Percentiles rank a stretch among this genome's conserved stretches.
These are phyloP conservation scores for Drosophila longiperda DNA, from an alignment of 2,888 invertebrate genomes.

Conservation along the genomic window DNA sequence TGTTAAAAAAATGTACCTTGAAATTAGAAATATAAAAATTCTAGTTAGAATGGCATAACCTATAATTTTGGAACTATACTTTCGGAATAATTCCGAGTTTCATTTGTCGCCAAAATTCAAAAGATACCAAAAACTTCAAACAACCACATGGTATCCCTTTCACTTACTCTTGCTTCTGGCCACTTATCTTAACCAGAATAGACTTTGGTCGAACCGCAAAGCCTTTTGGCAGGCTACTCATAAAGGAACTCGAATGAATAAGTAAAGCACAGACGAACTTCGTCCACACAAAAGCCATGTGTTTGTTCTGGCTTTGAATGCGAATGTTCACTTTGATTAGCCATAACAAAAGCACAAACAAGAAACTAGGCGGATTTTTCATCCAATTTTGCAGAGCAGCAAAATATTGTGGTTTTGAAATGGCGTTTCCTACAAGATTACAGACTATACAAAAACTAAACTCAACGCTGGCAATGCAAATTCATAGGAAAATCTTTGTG, in stretches of 20 bases:
- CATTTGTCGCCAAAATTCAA: not conserved
- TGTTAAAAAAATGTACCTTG: too few relatives aligned
- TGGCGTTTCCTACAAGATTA: constrained; percentile 35
- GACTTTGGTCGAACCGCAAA: not conserved
- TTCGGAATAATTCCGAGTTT: not conserved
- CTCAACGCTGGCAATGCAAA: constrained; percentile 25
- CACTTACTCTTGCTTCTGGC: not conserved
- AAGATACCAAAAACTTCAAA: not conserved
- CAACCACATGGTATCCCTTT: not conserved
- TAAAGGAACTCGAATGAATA: constrained; percentile 65
- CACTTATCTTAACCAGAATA: not conserved
- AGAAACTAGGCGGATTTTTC: constrained; percentile 6
- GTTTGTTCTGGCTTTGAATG: constrained; percentile 36
- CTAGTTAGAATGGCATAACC: not conserved
- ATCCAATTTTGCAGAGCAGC: not conserved
- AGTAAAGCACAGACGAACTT: constrained; percentile 43
- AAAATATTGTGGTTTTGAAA: constrained; percentile 35
- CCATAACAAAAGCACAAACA: constrained; percentile 39
- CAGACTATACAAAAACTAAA: constrained; percentile 19
- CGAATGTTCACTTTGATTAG: constrained; percentile 56
- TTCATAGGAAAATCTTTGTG: constrained; percentile 33
- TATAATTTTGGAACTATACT: not conserved
- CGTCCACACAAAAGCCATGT: constrained; percentile 42
- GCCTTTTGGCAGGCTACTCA: constrained; percentile 24
- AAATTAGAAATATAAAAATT: not conserved